These are phyloP conservation scores for Halictus ligatus DNA, from an alignment of 2,888 invertebrate species.

Conservation along the genomic window DNA sequence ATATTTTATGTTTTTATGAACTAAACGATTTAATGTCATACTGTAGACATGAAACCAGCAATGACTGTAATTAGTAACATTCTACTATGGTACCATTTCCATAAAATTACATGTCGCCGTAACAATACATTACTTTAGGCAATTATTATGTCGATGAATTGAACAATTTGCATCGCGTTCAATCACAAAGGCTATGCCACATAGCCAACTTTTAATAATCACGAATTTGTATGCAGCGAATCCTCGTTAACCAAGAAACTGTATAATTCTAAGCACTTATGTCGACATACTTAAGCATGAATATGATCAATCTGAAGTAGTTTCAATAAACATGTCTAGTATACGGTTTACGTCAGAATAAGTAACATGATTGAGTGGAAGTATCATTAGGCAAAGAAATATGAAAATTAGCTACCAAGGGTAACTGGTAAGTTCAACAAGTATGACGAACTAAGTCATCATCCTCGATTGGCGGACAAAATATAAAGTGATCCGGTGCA, in stretches of 20 bases:
- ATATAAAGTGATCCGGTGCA: background rate
- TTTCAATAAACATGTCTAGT: background rate
- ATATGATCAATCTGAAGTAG: background rate
- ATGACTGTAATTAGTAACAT: background rate
- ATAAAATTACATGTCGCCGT: background rate
- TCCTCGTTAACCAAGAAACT: background rate
- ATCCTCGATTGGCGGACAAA: background rate
- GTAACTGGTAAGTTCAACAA: background rate
- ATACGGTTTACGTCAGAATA: background rate
- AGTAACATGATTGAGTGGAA: background rate
- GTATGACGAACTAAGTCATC: background rate
- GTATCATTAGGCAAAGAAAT: background rate
- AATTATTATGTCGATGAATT: background rate
- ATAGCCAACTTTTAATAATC: background rate
- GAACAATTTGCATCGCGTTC: background rate
- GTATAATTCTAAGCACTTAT: background rate
- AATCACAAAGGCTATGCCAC: background rate
- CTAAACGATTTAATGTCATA: background rate
- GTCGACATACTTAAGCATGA: background rate
- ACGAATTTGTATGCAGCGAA: background rate
- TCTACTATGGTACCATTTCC: background rate
- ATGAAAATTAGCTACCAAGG: background rate
- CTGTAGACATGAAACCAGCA: background rate
- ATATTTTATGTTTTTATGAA: background rate
- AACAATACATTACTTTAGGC: background rate